Conservation (phyloP, 2,113 vertebrate species). For the Mastomys coucha region DNA sequence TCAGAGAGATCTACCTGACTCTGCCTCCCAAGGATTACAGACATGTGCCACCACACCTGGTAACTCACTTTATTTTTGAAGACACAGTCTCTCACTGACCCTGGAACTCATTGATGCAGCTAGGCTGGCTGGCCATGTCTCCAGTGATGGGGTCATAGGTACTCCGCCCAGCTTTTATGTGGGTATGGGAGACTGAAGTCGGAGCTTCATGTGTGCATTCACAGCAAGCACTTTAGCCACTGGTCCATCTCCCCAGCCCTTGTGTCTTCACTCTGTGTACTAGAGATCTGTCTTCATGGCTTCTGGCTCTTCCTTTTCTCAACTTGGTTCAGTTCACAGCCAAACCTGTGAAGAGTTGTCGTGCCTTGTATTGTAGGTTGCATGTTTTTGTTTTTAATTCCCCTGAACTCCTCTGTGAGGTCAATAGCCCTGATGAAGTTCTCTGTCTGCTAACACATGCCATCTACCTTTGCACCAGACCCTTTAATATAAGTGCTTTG, state of each 20-base stretch:
- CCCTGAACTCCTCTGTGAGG: background rate
- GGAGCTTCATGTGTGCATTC: background rate
- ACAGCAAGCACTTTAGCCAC: background rate
- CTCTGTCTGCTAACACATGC: background rate
- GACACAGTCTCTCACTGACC: background rate
- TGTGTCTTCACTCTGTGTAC: background rate
- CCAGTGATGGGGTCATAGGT: background rate
- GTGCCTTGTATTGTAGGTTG: background rate
- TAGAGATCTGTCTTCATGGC: background rate
- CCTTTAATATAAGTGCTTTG: background rate
- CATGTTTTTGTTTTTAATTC: background rate
- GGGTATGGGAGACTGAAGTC: background rate
- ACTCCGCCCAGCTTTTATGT: background rate
- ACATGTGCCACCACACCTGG: background rate
- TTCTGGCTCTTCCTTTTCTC: background rate
- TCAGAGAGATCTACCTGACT: background rate
- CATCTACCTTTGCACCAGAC: background rate
- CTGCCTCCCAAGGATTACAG: background rate
- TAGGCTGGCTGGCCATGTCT: background rate
- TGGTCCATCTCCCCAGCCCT: background rate
- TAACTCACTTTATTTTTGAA: background rate
- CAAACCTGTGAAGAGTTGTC: background rate
- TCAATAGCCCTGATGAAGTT: background rate
- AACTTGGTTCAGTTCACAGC: background rate
- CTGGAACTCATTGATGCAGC: background rate